phyloP scores from a whole-genome alignment of 2,888 invertebrate genomes.

The Nephrocerus scutellatus region DNA sequence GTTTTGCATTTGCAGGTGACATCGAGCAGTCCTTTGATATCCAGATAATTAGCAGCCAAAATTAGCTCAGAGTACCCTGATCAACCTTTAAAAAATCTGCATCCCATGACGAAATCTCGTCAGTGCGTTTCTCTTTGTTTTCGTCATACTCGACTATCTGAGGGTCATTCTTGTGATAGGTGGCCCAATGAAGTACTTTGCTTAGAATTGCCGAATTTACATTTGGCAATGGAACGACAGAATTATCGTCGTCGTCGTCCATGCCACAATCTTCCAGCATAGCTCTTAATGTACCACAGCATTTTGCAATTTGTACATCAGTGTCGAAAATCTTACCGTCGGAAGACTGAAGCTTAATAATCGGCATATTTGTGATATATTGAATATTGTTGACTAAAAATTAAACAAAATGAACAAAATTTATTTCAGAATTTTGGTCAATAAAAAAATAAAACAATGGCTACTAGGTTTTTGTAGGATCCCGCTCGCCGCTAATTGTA shows the following conservation, averaged over 20 bases:
- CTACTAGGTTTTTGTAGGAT: no score
- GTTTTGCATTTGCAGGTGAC: constrained; percentile 97
- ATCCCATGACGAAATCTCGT: constrained; percentile 97
- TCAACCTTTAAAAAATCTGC: constrained; percentile 95
- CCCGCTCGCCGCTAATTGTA: no score
- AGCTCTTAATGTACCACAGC: constrained; percentile 92
- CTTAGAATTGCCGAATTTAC: constrained; percentile 90
- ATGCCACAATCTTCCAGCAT: constrained; percentile 89
- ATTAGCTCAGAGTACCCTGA: constrained; percentile 90
- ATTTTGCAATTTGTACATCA: constrained; percentile 90
- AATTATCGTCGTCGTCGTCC: constrained; percentile 87
- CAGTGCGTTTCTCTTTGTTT: no score
- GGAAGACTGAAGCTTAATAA: constrained; percentile 82
- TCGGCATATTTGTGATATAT: no score
- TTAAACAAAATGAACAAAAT: no score
- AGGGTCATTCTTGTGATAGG: constrained; percentile 87
- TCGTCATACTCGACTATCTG: constrained; percentile 92
- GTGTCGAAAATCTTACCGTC: constrained; percentile 90
- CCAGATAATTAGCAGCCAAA: constrained; percentile 89
- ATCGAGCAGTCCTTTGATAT: constrained; percentile 86
- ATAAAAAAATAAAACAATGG: no score
- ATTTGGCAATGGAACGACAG: constrained; percentile 88
- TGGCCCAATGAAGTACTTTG: constrained; percentile 85
- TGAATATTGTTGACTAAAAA: no score
- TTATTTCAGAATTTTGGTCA: no score